phyloP scores from a whole-genome alignment of 2,888 invertebrate genomes.

The Thera britannica region DNA sequence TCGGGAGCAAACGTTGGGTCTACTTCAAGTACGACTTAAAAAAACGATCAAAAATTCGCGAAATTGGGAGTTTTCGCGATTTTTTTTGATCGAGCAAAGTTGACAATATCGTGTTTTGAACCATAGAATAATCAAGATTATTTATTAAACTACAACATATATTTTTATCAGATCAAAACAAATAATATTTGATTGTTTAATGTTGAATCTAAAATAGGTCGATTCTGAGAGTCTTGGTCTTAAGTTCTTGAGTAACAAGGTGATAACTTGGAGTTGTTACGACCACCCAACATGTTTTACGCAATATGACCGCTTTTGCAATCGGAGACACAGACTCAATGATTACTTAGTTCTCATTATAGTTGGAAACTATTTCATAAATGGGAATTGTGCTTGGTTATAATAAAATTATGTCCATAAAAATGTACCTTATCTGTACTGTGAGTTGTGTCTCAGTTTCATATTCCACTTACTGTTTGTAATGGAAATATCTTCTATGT shows the following conservation, averaged over 20 bases:
- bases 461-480: background rate
- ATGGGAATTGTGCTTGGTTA: background rate
- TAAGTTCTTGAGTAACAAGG: background rate
- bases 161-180: too few relatives aligned
- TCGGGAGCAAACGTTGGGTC: too few relatives aligned
- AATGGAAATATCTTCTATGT: background rate
- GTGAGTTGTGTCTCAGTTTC: background rate
- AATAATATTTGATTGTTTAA: too few relatives aligned
- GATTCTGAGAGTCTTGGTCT: too few relatives aligned
- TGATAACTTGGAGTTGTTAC: conserved; percentile 16
- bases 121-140: too few relatives aligned
- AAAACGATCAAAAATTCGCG: too few relatives aligned
- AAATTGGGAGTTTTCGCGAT: too few relatives aligned
- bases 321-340: conserved; percentile 7
- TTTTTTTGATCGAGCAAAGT: too few relatives aligned
- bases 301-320: conserved; percentile 17
- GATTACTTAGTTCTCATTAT: background rate
- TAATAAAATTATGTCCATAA: background rate
- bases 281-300: conserved; percentile 24
- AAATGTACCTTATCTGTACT: background rate
- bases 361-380: conserved; percentile 4
- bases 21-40: too few relatives aligned
- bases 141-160: too few relatives aligned
- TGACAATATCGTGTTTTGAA: too few relatives aligned
- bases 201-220: too few relatives aligned